phyloP scores from a whole-genome alignment of 2,888 invertebrate species.

The Belgica antarctica region DNA sequence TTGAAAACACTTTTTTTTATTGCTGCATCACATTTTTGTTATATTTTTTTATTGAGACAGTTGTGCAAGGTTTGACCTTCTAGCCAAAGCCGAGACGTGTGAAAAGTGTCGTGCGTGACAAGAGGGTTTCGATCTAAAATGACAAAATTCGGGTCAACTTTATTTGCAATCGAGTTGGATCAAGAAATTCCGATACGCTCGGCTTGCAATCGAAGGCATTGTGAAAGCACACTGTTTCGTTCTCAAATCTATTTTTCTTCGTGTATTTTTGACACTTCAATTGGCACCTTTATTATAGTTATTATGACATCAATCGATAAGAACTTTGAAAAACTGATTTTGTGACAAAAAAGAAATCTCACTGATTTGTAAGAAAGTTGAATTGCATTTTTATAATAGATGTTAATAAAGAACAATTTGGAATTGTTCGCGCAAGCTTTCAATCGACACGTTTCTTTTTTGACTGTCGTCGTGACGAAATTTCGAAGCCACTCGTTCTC shows the following conservation, averaged over 20 bases:
- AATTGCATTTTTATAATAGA: slow-evolving; percentile 1
- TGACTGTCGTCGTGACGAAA: neutral
- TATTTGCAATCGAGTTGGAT: no score
- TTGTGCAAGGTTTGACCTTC: no score
- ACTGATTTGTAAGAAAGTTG: neutral
- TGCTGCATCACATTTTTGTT: slow-evolving; percentile 5
- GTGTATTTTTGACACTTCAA: no score
- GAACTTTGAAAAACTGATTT: neutral
- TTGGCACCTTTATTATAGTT: no score
- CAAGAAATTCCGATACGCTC: neutral
- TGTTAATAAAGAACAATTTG: slow-evolving; percentile 5
- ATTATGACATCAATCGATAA: no score
- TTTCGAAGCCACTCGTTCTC: neutral
- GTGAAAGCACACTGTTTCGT: no score
- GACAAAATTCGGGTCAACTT: no score
- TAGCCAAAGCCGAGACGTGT: neutral
- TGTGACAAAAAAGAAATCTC: neutral
- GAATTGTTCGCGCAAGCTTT: slow-evolving; percentile 5
- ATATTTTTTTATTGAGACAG: slow-evolving; percentile 6
- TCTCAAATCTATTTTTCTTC: no score
- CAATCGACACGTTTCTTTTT: neutral
- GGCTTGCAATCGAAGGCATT: no score
- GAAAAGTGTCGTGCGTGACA: neutral
- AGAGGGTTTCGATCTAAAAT: no score
- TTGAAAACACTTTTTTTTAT: neutral